Evolutionary conservation across 2,888 invertebrate species (phyloP).

Genomic region (Cryptus viduatorius): DNA sequence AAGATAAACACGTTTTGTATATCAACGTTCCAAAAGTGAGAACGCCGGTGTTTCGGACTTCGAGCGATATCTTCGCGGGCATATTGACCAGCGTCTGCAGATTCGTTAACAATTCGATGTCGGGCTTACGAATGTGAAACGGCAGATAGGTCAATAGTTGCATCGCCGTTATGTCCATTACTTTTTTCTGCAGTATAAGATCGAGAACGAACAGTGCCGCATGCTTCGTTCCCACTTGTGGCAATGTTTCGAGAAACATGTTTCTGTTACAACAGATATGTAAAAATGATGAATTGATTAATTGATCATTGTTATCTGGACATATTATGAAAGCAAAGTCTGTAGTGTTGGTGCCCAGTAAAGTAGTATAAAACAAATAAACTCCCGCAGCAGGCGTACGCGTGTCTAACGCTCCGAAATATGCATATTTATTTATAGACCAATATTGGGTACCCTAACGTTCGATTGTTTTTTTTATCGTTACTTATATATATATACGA

Average conservation of each 20-base stretch:
- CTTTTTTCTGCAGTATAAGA: slow-evolving; percentile 87
- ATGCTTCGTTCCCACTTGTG: slow-evolving; percentile 89
- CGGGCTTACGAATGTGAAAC: slow-evolving; percentile 89
- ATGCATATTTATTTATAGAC: too few relatives aligned
- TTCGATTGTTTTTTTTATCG: too few relatives aligned
- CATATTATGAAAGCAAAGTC: slow-evolving; percentile 12
- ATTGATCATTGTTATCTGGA: background rate
- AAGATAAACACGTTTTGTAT: slow-evolving; percentile 87
- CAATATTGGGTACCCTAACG: too few relatives aligned
- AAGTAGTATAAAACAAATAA: too few relatives aligned
- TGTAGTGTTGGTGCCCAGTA: background rate
- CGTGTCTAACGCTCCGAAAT: too few relatives aligned
- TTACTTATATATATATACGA: too few relatives aligned
- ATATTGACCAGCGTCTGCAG: slow-evolving; percentile 86
- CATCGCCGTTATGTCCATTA: slow-evolving; percentile 89
- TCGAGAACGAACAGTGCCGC: slow-evolving; percentile 89
- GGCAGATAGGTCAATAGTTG: slow-evolving; percentile 90
- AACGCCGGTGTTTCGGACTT: slow-evolving; percentile 89
- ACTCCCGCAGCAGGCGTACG: too few relatives aligned
- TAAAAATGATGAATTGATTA: background rate
- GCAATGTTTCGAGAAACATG: slow-evolving; percentile 90
- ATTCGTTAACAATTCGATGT: slow-evolving; percentile 86
- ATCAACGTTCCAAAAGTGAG: slow-evolving; percentile 90
- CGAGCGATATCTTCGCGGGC: slow-evolving; percentile 83
- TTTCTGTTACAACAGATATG: slow-evolving; percentile 84